phyloP scores from a whole-genome alignment of 1,140 invertebrate species.

The Drepana arcuata region DNA sequence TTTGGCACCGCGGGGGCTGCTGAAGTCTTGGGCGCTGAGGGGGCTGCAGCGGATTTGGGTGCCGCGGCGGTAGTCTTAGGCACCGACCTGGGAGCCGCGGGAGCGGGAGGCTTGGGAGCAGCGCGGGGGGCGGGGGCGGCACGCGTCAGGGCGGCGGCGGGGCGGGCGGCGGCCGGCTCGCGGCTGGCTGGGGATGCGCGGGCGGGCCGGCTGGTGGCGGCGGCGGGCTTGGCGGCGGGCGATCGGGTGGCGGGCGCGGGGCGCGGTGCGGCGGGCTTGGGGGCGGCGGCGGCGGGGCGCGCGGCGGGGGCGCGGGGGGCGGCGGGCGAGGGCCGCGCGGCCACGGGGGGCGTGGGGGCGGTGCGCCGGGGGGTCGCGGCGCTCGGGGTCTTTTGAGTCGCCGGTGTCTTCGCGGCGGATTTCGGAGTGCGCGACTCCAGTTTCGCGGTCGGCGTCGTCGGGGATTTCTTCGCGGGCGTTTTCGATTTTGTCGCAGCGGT shows the following conservation, averaged over 20 bases:
- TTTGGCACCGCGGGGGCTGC: slow-evolving; percentile 4
- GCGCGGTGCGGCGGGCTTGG: slow-evolving; percentile 8
- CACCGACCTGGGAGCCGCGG: slow-evolving; percentile 1
- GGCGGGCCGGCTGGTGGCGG: slow-evolving; percentile 5
- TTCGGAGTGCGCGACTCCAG: slow-evolving; percentile 20
- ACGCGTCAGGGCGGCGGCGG: neutral
- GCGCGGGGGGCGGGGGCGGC: slow-evolving; percentile 3
- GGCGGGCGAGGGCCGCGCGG: slow-evolving; percentile 6
- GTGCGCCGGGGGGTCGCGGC: slow-evolving; percentile 7
- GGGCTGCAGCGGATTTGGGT: slow-evolving; percentile 8
- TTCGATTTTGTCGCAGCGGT: slow-evolving; percentile 24
- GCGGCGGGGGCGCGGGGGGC: slow-evolving; percentile 2
- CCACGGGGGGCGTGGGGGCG: slow-evolving; percentile 7
- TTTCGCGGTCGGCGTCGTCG: slow-evolving; percentile 23
- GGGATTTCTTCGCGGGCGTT: slow-evolving; percentile 31
- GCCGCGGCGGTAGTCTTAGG: slow-evolving; percentile 3
- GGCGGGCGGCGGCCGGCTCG: slow-evolving; percentile 13
- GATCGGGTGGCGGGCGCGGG: slow-evolving; percentile 6
- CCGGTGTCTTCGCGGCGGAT: slow-evolving; percentile 5
- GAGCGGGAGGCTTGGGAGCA: neutral
- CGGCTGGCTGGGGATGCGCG: slow-evolving; percentile 1
- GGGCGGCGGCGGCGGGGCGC: slow-evolving; percentile 6
- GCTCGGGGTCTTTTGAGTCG: neutral
- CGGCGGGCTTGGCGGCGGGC: slow-evolving; percentile 10
- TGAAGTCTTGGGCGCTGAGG: slow-evolving; percentile 4